phyloP scores from a whole-genome alignment of 2,797 vertebrate genomes.

The Spinibarbus caldwelli region DNA sequence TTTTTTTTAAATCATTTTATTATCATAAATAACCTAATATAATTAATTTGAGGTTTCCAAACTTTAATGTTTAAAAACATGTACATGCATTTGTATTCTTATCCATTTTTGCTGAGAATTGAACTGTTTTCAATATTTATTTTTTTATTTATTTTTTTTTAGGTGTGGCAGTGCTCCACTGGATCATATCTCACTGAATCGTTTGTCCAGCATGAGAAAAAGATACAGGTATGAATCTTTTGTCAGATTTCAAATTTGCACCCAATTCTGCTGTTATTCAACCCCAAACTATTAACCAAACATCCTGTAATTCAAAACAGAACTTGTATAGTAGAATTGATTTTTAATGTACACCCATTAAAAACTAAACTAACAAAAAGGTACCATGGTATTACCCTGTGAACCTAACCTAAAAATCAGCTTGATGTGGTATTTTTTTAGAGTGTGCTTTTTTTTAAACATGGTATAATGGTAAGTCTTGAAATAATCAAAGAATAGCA shows the following conservation, averaged over 20 bases:
- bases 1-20: too few species aligned
- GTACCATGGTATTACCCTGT: neutral
- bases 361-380: neutral
- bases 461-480: neutral
- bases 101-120: neutral
- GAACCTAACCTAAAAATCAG: neutral
- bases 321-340: neutral
- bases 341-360: neutral
- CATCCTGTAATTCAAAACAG: neutral
- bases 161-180: constrained; percentile 95
- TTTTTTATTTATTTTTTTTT: too few species aligned
- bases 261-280: neutral
- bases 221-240: constrained; percentile 87
- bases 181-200: constrained; percentile 96
- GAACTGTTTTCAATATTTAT: neutral
- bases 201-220: constrained; percentile 97
- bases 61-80: neutral
- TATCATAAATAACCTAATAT: too few species aligned
- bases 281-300: neutral
- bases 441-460: neutral
- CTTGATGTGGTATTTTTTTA: neutral
- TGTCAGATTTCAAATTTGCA: neutral
- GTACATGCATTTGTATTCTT: neutral
- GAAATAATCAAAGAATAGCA: neutral
- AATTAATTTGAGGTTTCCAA: neutral